Percentiles rank a stretch among this genome's conserved stretches.
Evolutionary conservation across 2,888 invertebrate species (phyloP).

Genomic region (Caenorhabditis sp.): DNA sequence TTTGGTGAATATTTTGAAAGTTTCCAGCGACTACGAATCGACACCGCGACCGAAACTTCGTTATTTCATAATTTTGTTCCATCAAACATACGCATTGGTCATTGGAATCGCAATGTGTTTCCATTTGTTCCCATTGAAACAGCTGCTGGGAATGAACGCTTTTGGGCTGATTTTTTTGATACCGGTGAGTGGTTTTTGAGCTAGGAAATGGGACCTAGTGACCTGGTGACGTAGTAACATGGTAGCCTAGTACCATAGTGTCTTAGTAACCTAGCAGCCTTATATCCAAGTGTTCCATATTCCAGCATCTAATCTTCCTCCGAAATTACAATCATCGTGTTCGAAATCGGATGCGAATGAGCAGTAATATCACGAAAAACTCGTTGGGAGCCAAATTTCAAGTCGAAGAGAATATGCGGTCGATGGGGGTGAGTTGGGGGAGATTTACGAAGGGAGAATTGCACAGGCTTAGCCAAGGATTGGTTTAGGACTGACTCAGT

Average conservation of each 20-base stretch:
- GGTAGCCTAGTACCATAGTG: no score
- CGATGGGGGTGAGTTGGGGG: no score
- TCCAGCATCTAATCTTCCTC: slow-evolving; percentile 40
- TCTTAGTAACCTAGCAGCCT: no score
- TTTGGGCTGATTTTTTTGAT: slow-evolving; percentile 11
- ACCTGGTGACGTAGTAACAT: no score
- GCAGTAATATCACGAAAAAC: slow-evolving; percentile 33
- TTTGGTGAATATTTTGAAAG: no score
- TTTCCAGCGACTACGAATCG: slow-evolving; percentile 36
- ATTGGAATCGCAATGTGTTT: not conserved
- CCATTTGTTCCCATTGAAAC: slow-evolving; percentile 26
- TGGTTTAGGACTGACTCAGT: no score
- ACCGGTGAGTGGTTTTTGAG: slow-evolving; percentile 15
- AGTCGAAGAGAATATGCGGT: slow-evolving; percentile 46
- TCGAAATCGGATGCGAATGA: slow-evolving; percentile 28
- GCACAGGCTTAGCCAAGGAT: no score
- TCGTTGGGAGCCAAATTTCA: slow-evolving; percentile 52
- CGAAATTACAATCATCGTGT: slow-evolving; percentile 25
- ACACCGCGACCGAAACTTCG: not conserved
- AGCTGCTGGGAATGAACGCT: slow-evolving; percentile 5
- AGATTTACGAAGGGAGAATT: no score
- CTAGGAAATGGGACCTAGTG: no score
- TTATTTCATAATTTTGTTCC: not conserved
- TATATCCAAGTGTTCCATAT: not conserved
- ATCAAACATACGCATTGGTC: slow-evolving; percentile 6